These are phyloP conservation scores for Lithophane leautieri DNA, from an alignment of 2,888 invertebrate species.

Conservation along the genomic window DNA sequence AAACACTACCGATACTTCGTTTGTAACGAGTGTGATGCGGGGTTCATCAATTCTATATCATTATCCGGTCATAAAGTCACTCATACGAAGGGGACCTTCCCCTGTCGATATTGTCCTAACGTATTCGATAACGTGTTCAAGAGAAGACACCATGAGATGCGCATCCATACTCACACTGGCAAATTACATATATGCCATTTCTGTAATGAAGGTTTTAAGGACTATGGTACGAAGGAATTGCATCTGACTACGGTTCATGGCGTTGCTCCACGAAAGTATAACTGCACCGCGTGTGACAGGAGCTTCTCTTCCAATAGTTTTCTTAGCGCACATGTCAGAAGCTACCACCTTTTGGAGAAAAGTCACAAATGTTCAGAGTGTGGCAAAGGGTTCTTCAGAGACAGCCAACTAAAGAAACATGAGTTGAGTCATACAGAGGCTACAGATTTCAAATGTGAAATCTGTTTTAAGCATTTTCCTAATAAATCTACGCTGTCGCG, in stretches of 20 bases:
- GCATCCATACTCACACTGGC: constrained; percentile 70
- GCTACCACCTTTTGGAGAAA: constrained; percentile 68
- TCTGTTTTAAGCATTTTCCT: constrained; percentile 76
- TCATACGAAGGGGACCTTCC: constrained; percentile 73
- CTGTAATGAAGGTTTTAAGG: constrained; percentile 72
- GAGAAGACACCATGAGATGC: constrained; percentile 81
- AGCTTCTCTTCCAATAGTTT: constrained; percentile 39
- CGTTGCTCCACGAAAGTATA: constrained; percentile 12
- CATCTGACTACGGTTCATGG: constrained; percentile 65
- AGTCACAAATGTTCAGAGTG: constrained; percentile 69
- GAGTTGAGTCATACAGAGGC: constrained; percentile 81
- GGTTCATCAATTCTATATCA: constrained; percentile 72
- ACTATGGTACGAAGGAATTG: constrained; percentile 64
- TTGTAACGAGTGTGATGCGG: constrained; percentile 76
- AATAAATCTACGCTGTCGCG: constrained; percentile 75
- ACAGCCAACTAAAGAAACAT: constrained; percentile 77
- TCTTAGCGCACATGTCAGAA: constrained; percentile 46
- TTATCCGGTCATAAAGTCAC: constrained; percentile 70
- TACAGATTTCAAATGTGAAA: constrained; percentile 79
- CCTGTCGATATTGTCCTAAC: constrained; percentile 78
- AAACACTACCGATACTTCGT: constrained; percentile 78
- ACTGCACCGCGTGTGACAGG: constrained; percentile 55
- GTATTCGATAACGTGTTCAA: constrained; percentile 82
- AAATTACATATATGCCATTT: constrained; percentile 68
- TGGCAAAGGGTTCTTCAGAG: constrained; percentile 61